phyloP scores from a whole-genome alignment of 2,888 invertebrate species.

The Andrena flavipes region DNA sequence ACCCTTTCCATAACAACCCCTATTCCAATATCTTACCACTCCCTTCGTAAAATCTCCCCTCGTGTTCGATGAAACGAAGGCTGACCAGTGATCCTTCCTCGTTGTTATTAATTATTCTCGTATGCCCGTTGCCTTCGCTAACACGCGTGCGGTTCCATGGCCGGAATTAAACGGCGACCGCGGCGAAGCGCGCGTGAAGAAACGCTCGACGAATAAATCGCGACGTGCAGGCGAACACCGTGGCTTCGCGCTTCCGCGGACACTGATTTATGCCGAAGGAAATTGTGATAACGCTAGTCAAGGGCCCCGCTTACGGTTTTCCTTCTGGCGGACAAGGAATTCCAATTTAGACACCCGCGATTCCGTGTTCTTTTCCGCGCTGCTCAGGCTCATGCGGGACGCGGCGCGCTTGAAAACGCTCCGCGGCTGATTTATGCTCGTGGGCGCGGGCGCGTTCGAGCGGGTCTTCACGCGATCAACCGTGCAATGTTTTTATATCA shows the following conservation, averaged over 20 bases:
- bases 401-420: conserved; percentile 5
- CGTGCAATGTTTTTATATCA: background rate
- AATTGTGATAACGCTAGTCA: conserved; percentile 47
- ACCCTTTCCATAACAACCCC: no score
- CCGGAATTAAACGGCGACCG: conserved; percentile 47
- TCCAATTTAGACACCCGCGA: conserved; percentile 54
- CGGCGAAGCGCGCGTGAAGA: conserved; percentile 14
- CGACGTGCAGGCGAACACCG: conserved; percentile 25
- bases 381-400: conserved; percentile 14
- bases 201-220: conserved; percentile 48
- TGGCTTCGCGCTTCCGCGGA: conserved; percentile 43
- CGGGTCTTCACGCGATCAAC: conserved; percentile 5
- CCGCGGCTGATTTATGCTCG: conserved; percentile 30
- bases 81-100: background rate
- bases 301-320: conserved; percentile 35
- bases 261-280: conserved; percentile 54
- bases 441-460: background rate
- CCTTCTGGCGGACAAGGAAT: conserved; percentile 47
- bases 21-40: no score
- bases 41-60: no score
- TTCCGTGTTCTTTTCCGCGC: conserved; percentile 21
- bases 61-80: background rate
- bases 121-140: background rate
- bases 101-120: background rate
- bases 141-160: conserved; percentile 21